These are phyloP conservation scores for Melanostigma gelatinosum DNA, from an alignment of 2,113 vertebrate genomes.

Conservation along the genomic window DNA sequence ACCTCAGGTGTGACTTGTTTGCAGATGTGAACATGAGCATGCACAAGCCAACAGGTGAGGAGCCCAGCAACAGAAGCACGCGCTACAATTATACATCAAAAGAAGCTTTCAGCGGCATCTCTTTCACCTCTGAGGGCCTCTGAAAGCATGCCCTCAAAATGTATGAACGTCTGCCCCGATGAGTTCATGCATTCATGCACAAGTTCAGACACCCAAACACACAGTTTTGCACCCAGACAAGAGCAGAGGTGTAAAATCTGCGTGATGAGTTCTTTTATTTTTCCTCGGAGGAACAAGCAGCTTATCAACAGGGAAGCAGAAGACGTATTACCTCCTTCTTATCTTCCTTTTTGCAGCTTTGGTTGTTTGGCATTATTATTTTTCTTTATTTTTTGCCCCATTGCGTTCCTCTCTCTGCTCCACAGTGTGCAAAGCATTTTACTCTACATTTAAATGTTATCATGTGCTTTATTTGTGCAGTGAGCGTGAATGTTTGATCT, in stretches of 20 bases:
- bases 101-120: slow-evolving; percentile 32
- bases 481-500: not conserved
- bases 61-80: not conserved
- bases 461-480: slow-evolving; percentile 6
- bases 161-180: slow-evolving; percentile 16
- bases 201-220: slow-evolving; percentile 43
- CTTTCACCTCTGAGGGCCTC: slow-evolving; percentile 18
- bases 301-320: slow-evolving; percentile 29
- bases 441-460: not conserved
- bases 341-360: slow-evolving; percentile 46
- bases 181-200: slow-evolving; percentile 52
- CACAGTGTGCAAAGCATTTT: slow-evolving; percentile 22
- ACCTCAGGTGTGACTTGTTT: slow-evolving; percentile 33
- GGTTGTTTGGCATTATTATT: slow-evolving; percentile 34
- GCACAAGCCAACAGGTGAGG: not conserved
- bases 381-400: not conserved
- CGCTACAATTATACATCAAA: slow-evolving; percentile 9
- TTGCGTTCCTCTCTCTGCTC: slow-evolving; percentile 18
- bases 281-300: slow-evolving; percentile 29
- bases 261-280: slow-evolving; percentile 58
- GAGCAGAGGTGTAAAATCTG: slow-evolving; percentile 46
- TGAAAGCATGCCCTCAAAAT: slow-evolving; percentile 42
- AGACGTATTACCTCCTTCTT: slow-evolving; percentile 41
- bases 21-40: slow-evolving; percentile 7
- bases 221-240: slow-evolving; percentile 30